These are phyloP conservation scores for Ptychoptera contaminata DNA, from an alignment of 2,888 invertebrate genomes.

Conservation along the genomic window DNA sequence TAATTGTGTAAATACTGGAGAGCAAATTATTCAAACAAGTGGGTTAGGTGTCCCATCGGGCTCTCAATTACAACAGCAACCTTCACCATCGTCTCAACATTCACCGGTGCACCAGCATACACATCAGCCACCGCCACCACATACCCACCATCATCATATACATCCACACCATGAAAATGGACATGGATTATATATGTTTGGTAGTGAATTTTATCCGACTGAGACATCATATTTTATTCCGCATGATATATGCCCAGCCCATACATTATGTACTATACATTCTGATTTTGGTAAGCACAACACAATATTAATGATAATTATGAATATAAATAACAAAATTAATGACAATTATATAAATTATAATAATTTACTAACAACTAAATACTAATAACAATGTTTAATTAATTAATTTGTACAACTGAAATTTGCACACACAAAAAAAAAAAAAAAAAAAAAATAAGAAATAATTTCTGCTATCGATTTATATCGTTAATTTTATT, in stretches of 20 bases:
- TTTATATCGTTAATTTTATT: too few relatives aligned
- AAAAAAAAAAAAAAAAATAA: too few relatives aligned
- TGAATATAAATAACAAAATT: neutral
- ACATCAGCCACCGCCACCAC: conserved; percentile 4
- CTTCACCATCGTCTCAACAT: neutral
- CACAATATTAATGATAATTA: conserved; percentile 1
- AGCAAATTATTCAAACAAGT: conserved; percentile 12
- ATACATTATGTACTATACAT: conserved; percentile 53
- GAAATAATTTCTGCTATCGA: too few relatives aligned
- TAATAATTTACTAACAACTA: too few relatives aligned
- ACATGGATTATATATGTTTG: conserved; percentile 24
- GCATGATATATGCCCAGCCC: conserved; percentile 40
- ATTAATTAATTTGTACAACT: too few relatives aligned
- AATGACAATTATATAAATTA: too few relatives aligned
- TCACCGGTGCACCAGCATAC: conserved; percentile 1
- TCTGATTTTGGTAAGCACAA: conserved; percentile 51
- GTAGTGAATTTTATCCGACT: conserved; percentile 27
- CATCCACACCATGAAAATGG: conserved; percentile 8
- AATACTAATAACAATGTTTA: too few relatives aligned
- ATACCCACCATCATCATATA: conserved; percentile 5
- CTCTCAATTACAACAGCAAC: conserved; percentile 1
- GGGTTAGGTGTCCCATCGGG: conserved; percentile 8
- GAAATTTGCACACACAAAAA: too few relatives aligned
- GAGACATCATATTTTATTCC: conserved; percentile 28
- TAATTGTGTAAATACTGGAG: neutral